Base-by-base conservation (phyloP, 2,113 vertebrate genomes). In the Tympanuchus pallidicinctus region DNA sequence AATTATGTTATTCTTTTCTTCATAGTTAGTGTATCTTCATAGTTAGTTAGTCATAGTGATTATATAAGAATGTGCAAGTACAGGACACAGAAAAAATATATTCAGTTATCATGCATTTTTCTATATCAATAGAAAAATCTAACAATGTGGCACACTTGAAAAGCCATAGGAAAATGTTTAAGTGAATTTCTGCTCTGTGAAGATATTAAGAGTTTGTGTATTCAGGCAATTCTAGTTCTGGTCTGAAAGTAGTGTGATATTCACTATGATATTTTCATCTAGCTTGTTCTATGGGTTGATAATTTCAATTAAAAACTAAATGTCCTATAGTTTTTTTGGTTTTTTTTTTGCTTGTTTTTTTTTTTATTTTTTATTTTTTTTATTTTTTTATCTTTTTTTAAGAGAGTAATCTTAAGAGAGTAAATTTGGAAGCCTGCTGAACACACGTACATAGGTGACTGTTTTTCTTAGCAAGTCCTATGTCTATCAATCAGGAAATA, bases 241-340 rank as follows among this genome's bases (percentile, higher is more conserved):
- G 18, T 69, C 40, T 91, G 50, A 92, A 69, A 74, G 60, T 42
- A 71, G 22, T 13, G 11, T 65, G 54, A 48, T 42, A 71, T 86
- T 87, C 73, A 56, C 40, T 71, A 30, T 42, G 30, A 7, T 74
- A 69, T 88, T 93, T 32, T 89, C 91, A 19, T 88, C 34, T 87
- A 11, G 13, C 32, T 80, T 19, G 3, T 76, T 82, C 40, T 80
- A 4, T 82, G 82, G 13, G 24, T 77, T 88, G 38, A 38, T 75
- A 52, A 45, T 93, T 94, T 52, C 36, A 90, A 81, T 71, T 12
- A 65, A 86, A 88, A 77, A 77, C n/a, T 70, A 59, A 71, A 50
- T 83, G 38, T 34, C 21, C 59, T 84, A 25, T 52, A 52, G 50
- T 11, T 52, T 27, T 47, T 47, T 45, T 17, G 38, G 38, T 38